These are phyloP conservation scores for Sebastes cheni DNA, from an alignment of 2,797 vertebrate species.

Conservation along the genomic window DNA sequence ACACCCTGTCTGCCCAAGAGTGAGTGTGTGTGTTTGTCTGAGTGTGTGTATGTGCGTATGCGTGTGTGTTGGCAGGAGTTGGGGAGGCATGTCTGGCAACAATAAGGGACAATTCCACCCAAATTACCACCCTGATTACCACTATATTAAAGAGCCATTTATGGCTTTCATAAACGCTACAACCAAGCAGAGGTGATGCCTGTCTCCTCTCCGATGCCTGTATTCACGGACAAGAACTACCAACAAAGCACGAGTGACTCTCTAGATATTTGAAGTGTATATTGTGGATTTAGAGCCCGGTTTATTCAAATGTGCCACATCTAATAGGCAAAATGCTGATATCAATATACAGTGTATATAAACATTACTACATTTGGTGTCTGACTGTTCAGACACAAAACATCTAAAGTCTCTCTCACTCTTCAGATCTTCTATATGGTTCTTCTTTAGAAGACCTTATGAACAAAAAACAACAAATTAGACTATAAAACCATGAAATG, in stretches of 20 bases:
- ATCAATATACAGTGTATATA: neutral
- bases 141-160: conserved; percentile 85
- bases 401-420: neutral
- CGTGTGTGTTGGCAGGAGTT: conserved; percentile 74
- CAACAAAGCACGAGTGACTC: neutral
- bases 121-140: conserved; percentile 85
- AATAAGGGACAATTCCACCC: conserved; percentile 84
- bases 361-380: no score
- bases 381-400: neutral
- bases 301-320: conserved; percentile 13
- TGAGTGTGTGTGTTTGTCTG: conserved; percentile 43
- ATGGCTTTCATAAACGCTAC: conserved; percentile 83
- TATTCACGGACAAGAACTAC: conserved; percentile 34
- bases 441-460: no score
- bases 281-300: neutral
- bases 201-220: conserved; percentile 74
- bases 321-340: neutral
- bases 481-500: no score
- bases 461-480: no score
- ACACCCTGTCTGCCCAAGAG: conserved; percentile 75
- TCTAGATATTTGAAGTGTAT: neutral
- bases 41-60: conserved; percentile 39
- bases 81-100: conserved; percentile 82
- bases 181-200: conserved; percentile 78
- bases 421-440: neutral